Evolutionary conservation across 2,888 invertebrate species (phyloP).

Genomic region (Megamerina dolium): DNA sequence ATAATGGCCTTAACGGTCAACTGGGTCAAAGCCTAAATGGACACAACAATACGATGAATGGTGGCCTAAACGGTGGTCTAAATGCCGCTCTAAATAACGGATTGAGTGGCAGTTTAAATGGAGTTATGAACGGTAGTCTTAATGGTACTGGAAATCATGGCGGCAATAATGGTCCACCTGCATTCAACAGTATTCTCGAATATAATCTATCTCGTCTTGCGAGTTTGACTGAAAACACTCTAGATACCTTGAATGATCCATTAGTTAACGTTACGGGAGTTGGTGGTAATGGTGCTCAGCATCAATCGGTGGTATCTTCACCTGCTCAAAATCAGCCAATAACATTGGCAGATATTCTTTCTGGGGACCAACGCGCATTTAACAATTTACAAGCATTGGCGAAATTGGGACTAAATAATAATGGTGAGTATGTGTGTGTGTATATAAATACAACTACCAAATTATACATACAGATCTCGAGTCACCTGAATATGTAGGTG

Average conservation of each 20-base stretch:
- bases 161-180: conserved; percentile 38
- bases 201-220: conserved; percentile 81
- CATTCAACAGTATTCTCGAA: conserved; percentile 69
- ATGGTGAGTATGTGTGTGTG: conserved; percentile 55
- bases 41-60: conserved; percentile 9
- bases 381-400: conserved; percentile 86
- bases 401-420: conserved; percentile 68
- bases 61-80: conserved; percentile 16
- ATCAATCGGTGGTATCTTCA: conserved; percentile 40
- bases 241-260: conserved; percentile 49
- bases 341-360: conserved; percentile 70
- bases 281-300: conserved; percentile 21
- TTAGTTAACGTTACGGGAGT: conserved; percentile 27
- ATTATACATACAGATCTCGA: no score
- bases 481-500: no score
- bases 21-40: conserved; percentile 19
- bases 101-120: conserved; percentile 17
- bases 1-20: conserved; percentile 22
- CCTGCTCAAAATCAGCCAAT: conserved; percentile 61
- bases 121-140: conserved; percentile 18
- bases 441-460: no score
- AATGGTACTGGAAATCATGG: conserved; percentile 19
- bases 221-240: conserved; percentile 65
- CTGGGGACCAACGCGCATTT: conserved; percentile 69
- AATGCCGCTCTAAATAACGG: conserved; percentile 17